Base-by-base conservation (phyloP, 2,797 vertebrate species). In the Sylvia borin region DNA sequence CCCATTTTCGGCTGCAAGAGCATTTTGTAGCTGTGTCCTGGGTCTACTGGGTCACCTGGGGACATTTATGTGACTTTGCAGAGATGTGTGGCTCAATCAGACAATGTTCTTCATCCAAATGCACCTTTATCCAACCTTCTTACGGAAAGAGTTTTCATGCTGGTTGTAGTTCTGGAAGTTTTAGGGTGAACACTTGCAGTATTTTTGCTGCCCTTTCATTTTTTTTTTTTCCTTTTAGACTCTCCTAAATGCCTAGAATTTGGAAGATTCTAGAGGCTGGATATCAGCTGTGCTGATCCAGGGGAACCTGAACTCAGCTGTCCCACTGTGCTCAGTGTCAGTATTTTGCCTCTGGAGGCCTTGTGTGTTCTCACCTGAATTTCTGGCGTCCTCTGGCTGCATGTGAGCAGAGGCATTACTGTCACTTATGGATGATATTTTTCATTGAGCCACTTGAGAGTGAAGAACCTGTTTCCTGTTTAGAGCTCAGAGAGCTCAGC, bases 401-500 rank as follows among this genome's bases (percentile, higher is more conserved):
- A 12, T 47, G 83, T 17, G 32, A 64, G 38, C 51, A 45, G 51
- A 61, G 36, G 22, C 11, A 1, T 43, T 47, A 13, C 60, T 89
- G 64, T 47, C 70, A 58, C 10, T 85, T 45, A n/a, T 16, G 40
- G 29, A 64, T 53, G 55, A 20, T 27, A 57, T 92, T 96, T 97
- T 73, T 80, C 76, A 78, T 19, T 36, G 60, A 95, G 36, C 73
- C 88, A 94, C 92, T 96, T 92, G 74, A 95, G 76, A 94, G 32
- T 88, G 82, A 96, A 95, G 92, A 91, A 73, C 82, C 15, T 45
- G 43, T 93, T 97, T 97, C 92, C 92, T 94, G 79, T 96, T 94
- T 83, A 68, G 66, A 88, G 61, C 72, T 85, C 38, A 32, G 77
- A 64, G 57, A 74, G 71, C 65, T 89, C 87, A 90, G 60, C 74